Evolutionary conservation across 2,888 invertebrate species (phyloP).

Genomic region (Sturmia bella): DNA sequence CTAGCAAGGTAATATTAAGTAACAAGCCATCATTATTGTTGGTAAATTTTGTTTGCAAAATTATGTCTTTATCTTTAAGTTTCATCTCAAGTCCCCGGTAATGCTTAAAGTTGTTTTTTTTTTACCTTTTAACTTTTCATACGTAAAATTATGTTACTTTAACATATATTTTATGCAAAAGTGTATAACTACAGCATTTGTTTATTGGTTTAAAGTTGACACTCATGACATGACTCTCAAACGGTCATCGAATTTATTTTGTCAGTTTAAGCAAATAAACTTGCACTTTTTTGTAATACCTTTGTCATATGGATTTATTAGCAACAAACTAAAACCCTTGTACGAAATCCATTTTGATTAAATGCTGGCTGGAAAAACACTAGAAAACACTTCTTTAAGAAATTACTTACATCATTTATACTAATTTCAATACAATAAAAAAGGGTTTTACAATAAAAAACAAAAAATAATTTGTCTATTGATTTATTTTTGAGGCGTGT

Average conservation of each 20-base stretch:
- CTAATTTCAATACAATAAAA: conserved; percentile 62
- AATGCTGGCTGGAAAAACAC: conserved; percentile 51
- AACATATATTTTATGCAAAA: conserved; percentile 28
- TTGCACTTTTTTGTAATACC: conserved; percentile 7
- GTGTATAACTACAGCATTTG: conserved; percentile 61
- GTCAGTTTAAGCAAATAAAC: conserved; percentile 64
- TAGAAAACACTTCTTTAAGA: conserved; percentile 36
- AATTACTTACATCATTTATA: conserved; percentile 45
- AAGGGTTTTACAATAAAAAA: conserved; percentile 68
- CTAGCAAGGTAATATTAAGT: conserved; percentile 2
- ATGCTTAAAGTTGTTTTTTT: conserved; percentile 48
- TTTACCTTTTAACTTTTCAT: conserved; percentile 40
- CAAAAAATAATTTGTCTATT: background rate
- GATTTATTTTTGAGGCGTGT: too few species aligned
- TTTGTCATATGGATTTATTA: conserved; percentile 17
- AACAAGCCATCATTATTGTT: conserved; percentile 42
- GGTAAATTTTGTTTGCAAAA: conserved; percentile 73
- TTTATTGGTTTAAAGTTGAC: conserved; percentile 72
- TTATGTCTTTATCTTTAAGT: conserved; percentile 66
- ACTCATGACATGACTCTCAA: conserved; percentile 75
- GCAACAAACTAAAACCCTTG: conserved; percentile 46
- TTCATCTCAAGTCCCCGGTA: conserved; percentile 35
- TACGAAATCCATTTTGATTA: conserved; percentile 23
- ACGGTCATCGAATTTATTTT: conserved; percentile 70
- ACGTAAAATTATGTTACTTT: conserved; percentile 33